phyloP scores from a whole-genome alignment of 2,797 vertebrate genomes.

The Knipowitschia caucasica region DNA sequence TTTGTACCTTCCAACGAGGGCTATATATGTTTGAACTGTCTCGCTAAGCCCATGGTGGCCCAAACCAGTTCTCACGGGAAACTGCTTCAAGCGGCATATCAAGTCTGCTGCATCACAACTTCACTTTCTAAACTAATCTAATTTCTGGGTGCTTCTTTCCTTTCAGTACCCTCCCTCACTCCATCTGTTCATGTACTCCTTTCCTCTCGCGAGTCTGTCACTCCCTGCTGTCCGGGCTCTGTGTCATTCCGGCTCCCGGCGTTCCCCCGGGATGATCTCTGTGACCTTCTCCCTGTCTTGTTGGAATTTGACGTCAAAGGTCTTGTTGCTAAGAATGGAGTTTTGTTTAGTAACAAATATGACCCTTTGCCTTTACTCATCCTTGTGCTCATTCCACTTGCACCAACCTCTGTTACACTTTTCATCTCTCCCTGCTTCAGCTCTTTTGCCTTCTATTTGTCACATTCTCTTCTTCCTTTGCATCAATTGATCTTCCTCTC shows the following conservation, averaged over 20 bases:
- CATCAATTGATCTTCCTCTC: slow-evolving; percentile 63
- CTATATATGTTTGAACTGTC: slow-evolving; percentile 98
- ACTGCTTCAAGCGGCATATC: slow-evolving; percentile 87
- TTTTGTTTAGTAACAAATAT: slow-evolving; percentile 88
- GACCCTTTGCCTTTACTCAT: slow-evolving; percentile 64
- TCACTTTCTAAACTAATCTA: slow-evolving; percentile 94
- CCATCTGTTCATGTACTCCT: slow-evolving; percentile 71
- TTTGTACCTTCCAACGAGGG: slow-evolving; percentile 99
- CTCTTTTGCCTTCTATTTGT: slow-evolving; percentile 29
- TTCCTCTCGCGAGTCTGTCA: slow-evolving; percentile 67
- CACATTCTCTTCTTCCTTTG: slow-evolving; percentile 47
- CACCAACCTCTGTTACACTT: slow-evolving; percentile 35
- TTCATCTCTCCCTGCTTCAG: slow-evolving; percentile 9
- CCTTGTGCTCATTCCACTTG: slow-evolving; percentile 30
- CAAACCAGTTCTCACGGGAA: slow-evolving; percentile 95
- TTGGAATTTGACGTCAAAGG: slow-evolving; percentile 89
- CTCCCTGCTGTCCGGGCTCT: slow-evolving; percentile 68
- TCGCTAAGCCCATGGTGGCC: slow-evolving; percentile 81
- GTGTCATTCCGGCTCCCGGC: slow-evolving; percentile 72
- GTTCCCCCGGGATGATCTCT: slow-evolving; percentile 81
- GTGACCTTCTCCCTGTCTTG: slow-evolving; percentile 91
- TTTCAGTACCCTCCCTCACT: slow-evolving; percentile 81
- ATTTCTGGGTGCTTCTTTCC: slow-evolving; percentile 82
- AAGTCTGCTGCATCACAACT: slow-evolving; percentile 82
- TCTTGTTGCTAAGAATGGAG: slow-evolving; percentile 85